Base-by-base conservation (phyloP, 2,888 invertebrate genomes). In the Oscheius sp. region DNA sequence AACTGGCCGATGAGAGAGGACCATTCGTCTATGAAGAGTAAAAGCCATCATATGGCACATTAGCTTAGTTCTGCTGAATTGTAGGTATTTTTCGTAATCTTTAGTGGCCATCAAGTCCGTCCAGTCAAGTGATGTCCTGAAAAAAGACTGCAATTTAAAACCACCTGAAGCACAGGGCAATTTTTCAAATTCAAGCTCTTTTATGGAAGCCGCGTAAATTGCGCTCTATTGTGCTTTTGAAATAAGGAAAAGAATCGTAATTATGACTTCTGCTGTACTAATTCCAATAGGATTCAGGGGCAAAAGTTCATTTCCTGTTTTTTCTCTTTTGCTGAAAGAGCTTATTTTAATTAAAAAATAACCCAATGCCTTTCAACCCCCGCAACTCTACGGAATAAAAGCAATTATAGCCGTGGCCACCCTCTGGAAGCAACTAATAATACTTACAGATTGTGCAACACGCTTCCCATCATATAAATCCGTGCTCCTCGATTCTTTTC, bases 11-110 rank as follows among this genome's bases (percentile, higher is more conserved):
- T 77, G 68, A 13, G 78, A 58, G 35, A 81, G 70, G 69, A 77
- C 74, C 83, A 81, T 81, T 76, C 76, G 78, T 61, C 72, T 74
- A 66, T 87, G 86, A 23, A 88, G 72, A 29, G 83, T 84, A 64
- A 86, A 85, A 3, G 85, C 87, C 72, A 85, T 80, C 78, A 88
- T 63, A 74, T 86, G 86, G 64, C 86, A 85, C 86, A 87, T 87
- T 45, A 88, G 76, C 73, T 86, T 88, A 45, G 85, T 83, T 25
- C 86, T 75, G 25, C 88, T 87, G 75, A 86, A 88, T 74, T 88
- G 88, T 52, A 82, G 74, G 74, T 88, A 88, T 70, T 88, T 88
- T 74, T 88, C 88, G 74, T 87, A 88, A 43, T 82, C 78, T 53
- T 82, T 78, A 61, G 76, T 80, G 13, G 85, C 85, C 80, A 83